Percentiles rank a stretch among this genome's conserved stretches.
These are phyloP conservation scores for Drosophila saltans DNA, from an alignment of 1,140 invertebrate genomes.

Conservation along the genomic window DNA sequence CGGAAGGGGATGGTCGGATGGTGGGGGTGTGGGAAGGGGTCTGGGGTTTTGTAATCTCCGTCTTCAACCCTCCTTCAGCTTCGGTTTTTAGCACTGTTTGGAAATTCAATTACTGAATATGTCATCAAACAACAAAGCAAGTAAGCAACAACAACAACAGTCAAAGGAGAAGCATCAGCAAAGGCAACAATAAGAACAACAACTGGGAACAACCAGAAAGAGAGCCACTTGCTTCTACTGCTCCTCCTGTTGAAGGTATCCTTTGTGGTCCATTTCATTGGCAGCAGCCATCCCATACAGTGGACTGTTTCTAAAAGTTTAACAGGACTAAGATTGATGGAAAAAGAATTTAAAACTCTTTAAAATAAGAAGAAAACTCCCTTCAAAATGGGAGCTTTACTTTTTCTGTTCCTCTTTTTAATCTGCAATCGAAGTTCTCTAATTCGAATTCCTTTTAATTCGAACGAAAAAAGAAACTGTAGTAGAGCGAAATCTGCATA, in stretches of 20 bases:
- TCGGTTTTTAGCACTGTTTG: conserved; percentile 31
- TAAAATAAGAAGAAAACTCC: no score
- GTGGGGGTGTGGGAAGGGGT: not conserved
- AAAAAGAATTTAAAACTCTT: no score
- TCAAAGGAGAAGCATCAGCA: conserved; percentile 15
- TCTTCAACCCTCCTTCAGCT: not conserved
- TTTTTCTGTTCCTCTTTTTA: not conserved
- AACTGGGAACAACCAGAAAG: conserved; percentile 1
- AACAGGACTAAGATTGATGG: no score
- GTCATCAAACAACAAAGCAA: conserved; percentile 68
- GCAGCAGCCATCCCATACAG: conserved; percentile 23
- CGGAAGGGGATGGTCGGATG: not conserved
- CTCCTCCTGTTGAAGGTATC: conserved; percentile 26
- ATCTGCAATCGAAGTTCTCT: no score
- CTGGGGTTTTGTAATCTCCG: conserved; percentile 47
- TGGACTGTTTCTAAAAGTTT: conserved; percentile 11
- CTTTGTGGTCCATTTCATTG: conserved; percentile 34
- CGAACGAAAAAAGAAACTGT: no score
- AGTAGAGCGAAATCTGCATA: no score
- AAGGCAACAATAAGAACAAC: conserved; percentile 29
- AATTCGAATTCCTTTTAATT: no score
- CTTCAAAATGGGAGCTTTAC: no score
- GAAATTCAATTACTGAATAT: conserved; percentile 80
- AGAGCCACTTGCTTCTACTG: not conserved
- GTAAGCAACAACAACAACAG: not conserved